A percentile compares a stretch with the other conserved stretches of the same genome.
Evolutionary conservation across 2,113 vertebrate genomes (phyloP).

Genomic region (Speoplatyrhinus poulsoni): DNA sequence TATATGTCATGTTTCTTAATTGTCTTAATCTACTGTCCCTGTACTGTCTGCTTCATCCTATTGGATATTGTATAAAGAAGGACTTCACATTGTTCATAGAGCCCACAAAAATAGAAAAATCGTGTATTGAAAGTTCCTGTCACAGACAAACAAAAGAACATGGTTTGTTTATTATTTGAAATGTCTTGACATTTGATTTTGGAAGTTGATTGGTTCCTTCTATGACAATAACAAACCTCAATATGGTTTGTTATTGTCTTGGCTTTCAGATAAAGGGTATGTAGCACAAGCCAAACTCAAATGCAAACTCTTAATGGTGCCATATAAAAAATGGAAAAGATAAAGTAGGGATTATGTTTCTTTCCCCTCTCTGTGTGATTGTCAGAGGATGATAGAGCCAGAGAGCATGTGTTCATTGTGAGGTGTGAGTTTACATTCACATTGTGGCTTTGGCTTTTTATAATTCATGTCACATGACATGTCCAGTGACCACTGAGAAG

Average conservation of each 20-base stretch:
- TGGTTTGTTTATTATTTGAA: neutral
- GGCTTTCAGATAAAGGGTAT: neutral
- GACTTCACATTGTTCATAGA: slow-evolving; percentile 58
- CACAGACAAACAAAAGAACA: no score
- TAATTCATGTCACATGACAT: slow-evolving; percentile 59
- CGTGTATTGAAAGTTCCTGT: slow-evolving; percentile 35
- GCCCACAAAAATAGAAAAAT: slow-evolving; percentile 22
- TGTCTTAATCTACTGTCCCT: slow-evolving; percentile 36
- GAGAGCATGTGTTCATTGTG: neutral
- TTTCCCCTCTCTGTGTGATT: slow-evolving; percentile 10
- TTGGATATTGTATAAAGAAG: slow-evolving; percentile 48
- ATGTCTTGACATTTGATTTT: neutral
- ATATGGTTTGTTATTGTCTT: neutral
- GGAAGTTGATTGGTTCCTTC: no score
- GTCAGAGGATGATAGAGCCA: neutral
- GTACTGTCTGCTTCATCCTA: slow-evolving; percentile 63
- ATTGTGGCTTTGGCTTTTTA: slow-evolving; percentile 35
- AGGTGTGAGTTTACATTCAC: slow-evolving; percentile 5
- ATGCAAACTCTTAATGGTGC: slow-evolving; percentile 56
- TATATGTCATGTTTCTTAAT: slow-evolving; percentile 22
- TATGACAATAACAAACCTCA: no score
- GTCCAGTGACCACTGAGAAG: slow-evolving; percentile 19
- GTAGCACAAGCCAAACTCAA: slow-evolving; percentile 30
- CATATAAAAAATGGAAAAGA: slow-evolving; percentile 40
- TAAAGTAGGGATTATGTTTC: slow-evolving; percentile 49